These are phyloP conservation scores for Acholoe squamosa DNA, from an alignment of 2,888 invertebrate species.

Conservation along the genomic window DNA sequence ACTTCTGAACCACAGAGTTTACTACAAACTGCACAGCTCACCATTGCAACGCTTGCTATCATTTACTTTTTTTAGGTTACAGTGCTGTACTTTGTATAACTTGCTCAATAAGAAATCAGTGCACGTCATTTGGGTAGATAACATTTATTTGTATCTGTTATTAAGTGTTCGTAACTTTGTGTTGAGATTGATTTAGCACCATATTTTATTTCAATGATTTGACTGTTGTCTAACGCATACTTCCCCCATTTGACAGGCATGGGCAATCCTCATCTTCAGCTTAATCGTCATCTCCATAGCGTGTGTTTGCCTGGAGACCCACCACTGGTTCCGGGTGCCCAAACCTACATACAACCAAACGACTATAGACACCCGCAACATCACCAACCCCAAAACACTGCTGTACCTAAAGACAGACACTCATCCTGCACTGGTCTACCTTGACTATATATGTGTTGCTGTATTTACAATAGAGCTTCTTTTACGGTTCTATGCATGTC, in stretches of 20 bases:
- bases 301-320: slow-evolving; percentile 72
- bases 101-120: background rate
- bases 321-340: slow-evolving; percentile 71
- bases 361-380: background rate
- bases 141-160: background rate
- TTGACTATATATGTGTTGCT: slow-evolving; percentile 58
- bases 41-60: background rate
- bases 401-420: slow-evolving; percentile 49
- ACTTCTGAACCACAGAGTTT: too few species aligned
- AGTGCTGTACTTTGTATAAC: too few species aligned
- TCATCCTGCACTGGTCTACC: slow-evolving; percentile 59
- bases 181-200: background rate
- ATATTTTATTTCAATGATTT: background rate
- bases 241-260: slow-evolving; percentile 71
- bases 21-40: too few species aligned
- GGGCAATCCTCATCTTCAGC: slow-evolving; percentile 72
- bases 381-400: slow-evolving; percentile 61
- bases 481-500: slow-evolving; percentile 64
- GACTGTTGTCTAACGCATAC: background rate
- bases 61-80: background rate
- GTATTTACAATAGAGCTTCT: slow-evolving; percentile 62
- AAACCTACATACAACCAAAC: background rate
- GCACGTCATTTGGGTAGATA: background rate
- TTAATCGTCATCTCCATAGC: slow-evolving; percentile 73
- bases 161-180: background rate